Base-by-base conservation (phyloP, 1,140 invertebrate species). In the Proctacanthus coquilletti region DNA sequence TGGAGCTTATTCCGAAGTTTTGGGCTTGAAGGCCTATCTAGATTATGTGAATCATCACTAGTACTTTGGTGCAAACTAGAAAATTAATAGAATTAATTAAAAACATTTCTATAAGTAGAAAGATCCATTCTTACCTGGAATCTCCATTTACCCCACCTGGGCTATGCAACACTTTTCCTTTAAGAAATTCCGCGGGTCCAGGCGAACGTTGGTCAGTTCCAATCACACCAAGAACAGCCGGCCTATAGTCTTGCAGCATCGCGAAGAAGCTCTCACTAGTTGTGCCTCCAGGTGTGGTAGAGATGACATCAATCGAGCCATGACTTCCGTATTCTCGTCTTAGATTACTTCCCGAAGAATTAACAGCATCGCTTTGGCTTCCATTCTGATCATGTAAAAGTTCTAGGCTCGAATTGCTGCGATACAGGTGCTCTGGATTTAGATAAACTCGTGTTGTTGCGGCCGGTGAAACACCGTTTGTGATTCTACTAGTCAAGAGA, bases 191-290 rank as follows among this genome's bases (percentile, higher is more conserved):
- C 1, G 70, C 64, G 9, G 74, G 71, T 11, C 69, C 68, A 0
- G 69, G 70, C 42, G 69, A 73, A 18, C 77, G 59, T 50, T 80
- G 72, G 46, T 80, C 72, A n/a, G 63, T 57, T 38, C 54, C 59
- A 35, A 61, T 50, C 34, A 48, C 45, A 35, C 51, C 56, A 39
- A 71, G 55, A 18, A 67, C 69, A 19, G 69, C 55, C 2, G 70
- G 68, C n/a, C 70, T 55, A 48, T 77, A 75, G 42, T 80, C 78
- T 52, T 82, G 78, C 6, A 88, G 69, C 77, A 89, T 82, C 5
- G 76, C 78, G 58, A 82, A 80, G 52, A 84, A 78, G 43, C 74
- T 74, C 36, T 80, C 77, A 21, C 68, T 65, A n/a, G 56, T 19
- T 2, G 23, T 31, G 2, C 29, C 9, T 19, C 11, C 5, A 11